Evolutionary conservation across 2,888 invertebrate species (phyloP).

Genomic region (Campoplex nolae): DNA sequence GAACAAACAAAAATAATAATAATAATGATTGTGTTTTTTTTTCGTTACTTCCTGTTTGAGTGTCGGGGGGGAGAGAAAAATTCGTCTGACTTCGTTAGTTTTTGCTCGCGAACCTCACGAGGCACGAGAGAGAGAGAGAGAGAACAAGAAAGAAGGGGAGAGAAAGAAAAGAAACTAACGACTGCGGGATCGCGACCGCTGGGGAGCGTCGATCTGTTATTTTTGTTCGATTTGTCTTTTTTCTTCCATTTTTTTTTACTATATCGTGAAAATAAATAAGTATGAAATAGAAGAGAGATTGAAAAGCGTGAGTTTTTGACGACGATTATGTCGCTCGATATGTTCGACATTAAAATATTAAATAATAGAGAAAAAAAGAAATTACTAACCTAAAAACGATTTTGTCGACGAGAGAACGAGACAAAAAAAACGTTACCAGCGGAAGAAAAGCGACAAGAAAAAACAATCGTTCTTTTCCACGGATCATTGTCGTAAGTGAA

Average conservation of each 20-base stretch:
- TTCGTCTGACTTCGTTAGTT: constrained; percentile 19
- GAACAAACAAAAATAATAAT: constrained; percentile 49
- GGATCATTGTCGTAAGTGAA: constrained; percentile 23
- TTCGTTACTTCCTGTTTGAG: constrained; percentile 49
- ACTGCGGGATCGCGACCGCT: constrained; percentile 23
- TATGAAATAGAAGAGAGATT: constrained; percentile 13
- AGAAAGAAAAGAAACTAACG: constrained; percentile 20
- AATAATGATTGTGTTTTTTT: constrained; percentile 48
- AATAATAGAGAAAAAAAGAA: constrained; percentile 47
- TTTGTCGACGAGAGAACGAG: constrained; percentile 44
- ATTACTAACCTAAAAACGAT: constrained; percentile 53
- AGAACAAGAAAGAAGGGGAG: neutral
- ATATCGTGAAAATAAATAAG: constrained; percentile 51
- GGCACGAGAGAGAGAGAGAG: neutral
- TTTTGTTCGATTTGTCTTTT: neutral
- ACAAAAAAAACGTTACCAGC: constrained; percentile 5
- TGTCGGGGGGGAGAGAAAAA: constrained; percentile 13
- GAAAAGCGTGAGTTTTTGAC: constrained; percentile 22
- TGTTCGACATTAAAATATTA: constrained; percentile 44
- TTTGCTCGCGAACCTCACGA: constrained; percentile 8
- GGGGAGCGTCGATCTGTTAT: constrained; percentile 18
- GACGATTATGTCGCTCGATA: constrained; percentile 18
- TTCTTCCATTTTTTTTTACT: neutral
- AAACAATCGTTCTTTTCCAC: constrained; percentile 11
- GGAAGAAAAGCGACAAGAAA: neutral